Conservation (phyloP, 2,797 vertebrate species). For the Garrulus glandarius region DNA sequence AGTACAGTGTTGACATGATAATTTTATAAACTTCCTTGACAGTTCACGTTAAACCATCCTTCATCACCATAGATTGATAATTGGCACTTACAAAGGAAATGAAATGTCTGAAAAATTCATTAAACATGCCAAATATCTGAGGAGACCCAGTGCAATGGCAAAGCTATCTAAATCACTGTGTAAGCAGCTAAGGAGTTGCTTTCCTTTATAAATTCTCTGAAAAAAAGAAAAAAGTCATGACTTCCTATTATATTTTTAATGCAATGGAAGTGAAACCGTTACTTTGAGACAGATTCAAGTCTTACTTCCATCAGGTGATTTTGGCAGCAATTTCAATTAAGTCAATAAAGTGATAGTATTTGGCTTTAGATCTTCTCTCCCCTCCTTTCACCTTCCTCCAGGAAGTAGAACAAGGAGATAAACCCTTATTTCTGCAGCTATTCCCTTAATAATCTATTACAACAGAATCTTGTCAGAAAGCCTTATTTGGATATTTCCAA, state of each 20-base stretch:
- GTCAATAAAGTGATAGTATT: not conserved
- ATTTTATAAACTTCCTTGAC: constrained; percentile 73
- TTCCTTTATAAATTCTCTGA: not conserved
- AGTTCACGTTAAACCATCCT: constrained; percentile 65
- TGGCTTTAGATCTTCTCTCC: not conserved
- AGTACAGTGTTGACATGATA: constrained; percentile 56
- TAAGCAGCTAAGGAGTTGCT: not conserved
- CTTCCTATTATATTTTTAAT: not conserved
- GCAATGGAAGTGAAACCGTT: not conserved
- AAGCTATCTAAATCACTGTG: not conserved
- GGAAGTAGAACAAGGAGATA: not conserved
- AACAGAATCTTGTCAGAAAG: not conserved
- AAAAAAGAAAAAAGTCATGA: not conserved
- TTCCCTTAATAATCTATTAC: not conserved
- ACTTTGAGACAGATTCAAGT: not conserved
- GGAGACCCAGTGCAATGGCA: not conserved
- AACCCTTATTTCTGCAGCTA: not conserved
- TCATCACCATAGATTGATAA: constrained; percentile 63
- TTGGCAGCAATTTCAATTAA: not conserved
- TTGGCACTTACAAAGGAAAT: constrained; percentile 56
- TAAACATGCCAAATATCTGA: not conserved
- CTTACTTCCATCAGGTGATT: not conserved
- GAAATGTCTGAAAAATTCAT: constrained; percentile 19
- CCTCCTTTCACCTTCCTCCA: not conserved
- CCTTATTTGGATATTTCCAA: not conserved